phyloP scores from a whole-genome alignment of 2,888 invertebrate genomes.

The Spodoptera littoralis region DNA sequence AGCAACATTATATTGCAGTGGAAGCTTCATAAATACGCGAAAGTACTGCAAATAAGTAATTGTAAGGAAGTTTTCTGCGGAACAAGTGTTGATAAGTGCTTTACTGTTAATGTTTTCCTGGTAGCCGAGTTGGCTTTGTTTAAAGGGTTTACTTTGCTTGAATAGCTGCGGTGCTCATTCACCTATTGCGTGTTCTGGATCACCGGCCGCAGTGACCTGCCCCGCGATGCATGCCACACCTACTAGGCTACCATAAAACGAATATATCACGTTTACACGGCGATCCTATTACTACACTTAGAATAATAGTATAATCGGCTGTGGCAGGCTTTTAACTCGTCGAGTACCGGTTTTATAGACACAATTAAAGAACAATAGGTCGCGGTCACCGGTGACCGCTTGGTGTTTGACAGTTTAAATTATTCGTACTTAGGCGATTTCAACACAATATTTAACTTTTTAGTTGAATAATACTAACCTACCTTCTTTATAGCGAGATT shows the following conservation, averaged over 20 bases:
- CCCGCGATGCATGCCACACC: slow-evolving; percentile 48
- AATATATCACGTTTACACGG: slow-evolving; percentile 21
- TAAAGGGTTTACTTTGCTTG: slow-evolving; percentile 24
- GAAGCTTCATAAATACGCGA: slow-evolving; percentile 27
- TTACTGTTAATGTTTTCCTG: slow-evolving; percentile 37
- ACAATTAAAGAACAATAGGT: no score
- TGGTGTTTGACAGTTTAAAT: no score
- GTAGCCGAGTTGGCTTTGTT: slow-evolving; percentile 34
- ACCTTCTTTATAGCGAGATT: slow-evolving; percentile 7
- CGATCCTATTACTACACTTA: slow-evolving; percentile 16
- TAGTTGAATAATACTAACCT: background rate
- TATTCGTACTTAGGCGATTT: no score
- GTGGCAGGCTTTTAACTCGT: no score
- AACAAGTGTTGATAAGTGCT: slow-evolving; percentile 39
- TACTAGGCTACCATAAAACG: slow-evolving; percentile 31
- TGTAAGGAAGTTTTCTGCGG: slow-evolving; percentile 41
- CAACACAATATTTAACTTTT: slow-evolving; percentile 1
- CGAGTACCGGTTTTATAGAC: no score
- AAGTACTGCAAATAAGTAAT: slow-evolving; percentile 46
- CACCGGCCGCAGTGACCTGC: slow-evolving; percentile 63
- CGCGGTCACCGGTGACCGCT: no score
- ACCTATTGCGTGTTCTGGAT: slow-evolving; percentile 74
- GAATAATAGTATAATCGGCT: slow-evolving; percentile 4
- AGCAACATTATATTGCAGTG: slow-evolving; percentile 36
- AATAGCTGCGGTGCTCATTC: slow-evolving; percentile 52